These are phyloP conservation scores for Ascidia mentula DNA, from an alignment of 23 tunicate species.

Conservation along the genomic window DNA sequence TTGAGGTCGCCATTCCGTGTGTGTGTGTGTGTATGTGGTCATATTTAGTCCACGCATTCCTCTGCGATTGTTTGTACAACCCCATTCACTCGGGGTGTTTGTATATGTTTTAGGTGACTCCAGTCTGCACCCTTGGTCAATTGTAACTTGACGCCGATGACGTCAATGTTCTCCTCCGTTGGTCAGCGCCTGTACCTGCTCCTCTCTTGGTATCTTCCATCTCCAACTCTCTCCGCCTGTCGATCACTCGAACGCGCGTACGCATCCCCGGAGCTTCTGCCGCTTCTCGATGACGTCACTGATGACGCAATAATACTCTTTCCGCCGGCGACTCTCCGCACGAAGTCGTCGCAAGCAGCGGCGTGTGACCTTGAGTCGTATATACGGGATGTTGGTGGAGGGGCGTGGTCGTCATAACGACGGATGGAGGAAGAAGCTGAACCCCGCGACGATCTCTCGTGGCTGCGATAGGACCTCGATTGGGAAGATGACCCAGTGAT, in stretches of 20 bases:
- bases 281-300: background rate
- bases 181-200: background rate
- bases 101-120: background rate
- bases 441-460: background rate
- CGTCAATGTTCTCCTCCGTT: background rate
- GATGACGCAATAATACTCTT: constrained; percentile 38
- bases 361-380: constrained; percentile 91
- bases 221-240: background rate
- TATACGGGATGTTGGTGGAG: constrained; percentile 31
- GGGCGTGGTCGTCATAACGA: constrained; percentile 11
- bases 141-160: background rate
- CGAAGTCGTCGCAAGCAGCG: constrained; percentile 95
- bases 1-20: too few species aligned
- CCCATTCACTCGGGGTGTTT: too few species aligned
- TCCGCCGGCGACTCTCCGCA: constrained; percentile 83
- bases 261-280: background rate
- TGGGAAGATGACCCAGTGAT: background rate
- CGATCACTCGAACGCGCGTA: background rate
- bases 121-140: background rate
- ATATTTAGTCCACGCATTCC: too few species aligned
- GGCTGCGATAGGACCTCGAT: background rate
- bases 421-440: constrained; percentile 14
- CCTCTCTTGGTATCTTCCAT: background rate
- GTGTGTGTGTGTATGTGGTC: too few species aligned
- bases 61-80: too few species aligned